Evolutionary conservation across 2,888 invertebrate genomes (phyloP), one percentile per base, ranked within the genome.

Genomic region (Rhabditophanes sp.): DNA sequence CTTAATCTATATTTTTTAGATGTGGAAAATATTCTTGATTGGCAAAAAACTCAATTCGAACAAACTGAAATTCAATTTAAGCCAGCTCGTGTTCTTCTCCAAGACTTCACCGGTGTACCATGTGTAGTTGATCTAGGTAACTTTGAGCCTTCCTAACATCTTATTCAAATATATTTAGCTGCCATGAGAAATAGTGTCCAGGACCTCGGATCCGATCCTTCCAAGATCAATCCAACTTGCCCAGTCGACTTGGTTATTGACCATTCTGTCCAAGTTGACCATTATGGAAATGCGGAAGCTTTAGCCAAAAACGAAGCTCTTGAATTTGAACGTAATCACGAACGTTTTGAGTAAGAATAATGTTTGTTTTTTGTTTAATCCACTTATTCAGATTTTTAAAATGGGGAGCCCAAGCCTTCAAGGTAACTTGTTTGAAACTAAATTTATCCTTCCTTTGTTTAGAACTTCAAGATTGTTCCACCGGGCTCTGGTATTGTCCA

Each of bases 401-500:
- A 80, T 93, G 93, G 93, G 93, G 90, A 16, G 85, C 90, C 0
- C 79, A 80, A 57, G 82, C 88, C 0, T 82, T 96, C 53, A 73
- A 81, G n/a, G n/a, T n/a, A n/a, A n/a, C n/a, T n/a, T n/a, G n/a
- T n/a, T n/a, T n/a, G n/a, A n/a, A n/a, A n/a, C n/a, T n/a, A n/a
- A n/a, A n/a, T n/a, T n/a, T n/a, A n/a, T n/a, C n/a, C n/a, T n/a
- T n/a, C n/a, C n/a, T n/a, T n/a, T n/a, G n/a, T n/a, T n/a, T n/a
- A n/a, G 65, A 93, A 93, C 64, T 85, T 93, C 82, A 67, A 85
- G 51, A 90, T 93, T 33, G 87, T 96, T 0, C 93, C 93, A 1
- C 93, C 93, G 0, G 93, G 93, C 1, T 87, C 85, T 30, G 93
- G 93, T 4, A 96, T 96, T 42, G 85, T 90, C 0, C 93, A 93